A percentile compares a stretch with the other conserved stretches of the same genome.
phyloP scores from a whole-genome alignment of 1,140 invertebrate species.

The Leptopilina clavipes region DNA sequence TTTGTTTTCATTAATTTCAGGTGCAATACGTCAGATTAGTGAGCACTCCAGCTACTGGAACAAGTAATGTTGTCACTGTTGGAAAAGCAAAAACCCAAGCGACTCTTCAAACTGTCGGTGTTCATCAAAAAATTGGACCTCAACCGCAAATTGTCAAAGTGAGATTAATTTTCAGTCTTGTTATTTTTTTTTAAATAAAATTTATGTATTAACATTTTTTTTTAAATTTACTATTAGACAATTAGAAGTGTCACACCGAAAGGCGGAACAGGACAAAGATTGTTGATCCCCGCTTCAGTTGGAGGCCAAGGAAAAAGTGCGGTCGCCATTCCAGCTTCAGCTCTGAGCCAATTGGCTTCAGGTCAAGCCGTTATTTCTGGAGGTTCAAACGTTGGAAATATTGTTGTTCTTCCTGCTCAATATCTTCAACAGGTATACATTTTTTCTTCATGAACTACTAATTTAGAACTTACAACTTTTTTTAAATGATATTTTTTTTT shows the following conservation, averaged over 20 bases:
- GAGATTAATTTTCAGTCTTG: background rate
- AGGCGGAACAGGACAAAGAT: conserved; percentile 62
- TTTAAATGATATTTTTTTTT: too few relatives aligned
- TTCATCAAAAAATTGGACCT: conserved; percentile 69
- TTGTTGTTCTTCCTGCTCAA: conserved; percentile 79
- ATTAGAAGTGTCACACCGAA: conserved; percentile 73
- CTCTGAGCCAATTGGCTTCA: conserved; percentile 73
- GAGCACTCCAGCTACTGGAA: conserved; percentile 72
- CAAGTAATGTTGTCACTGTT: conserved; percentile 71
- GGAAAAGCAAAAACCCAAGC: conserved; percentile 68
- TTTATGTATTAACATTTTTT: conserved; percentile 55
- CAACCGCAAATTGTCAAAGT: conserved; percentile 72
- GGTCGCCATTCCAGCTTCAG: conserved; percentile 71
- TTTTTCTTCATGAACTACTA: background rate
- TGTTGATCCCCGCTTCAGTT: conserved; percentile 72
- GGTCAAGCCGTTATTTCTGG: conserved; percentile 77
- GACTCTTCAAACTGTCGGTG: conserved; percentile 65
- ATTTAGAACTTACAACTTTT: too few relatives aligned
- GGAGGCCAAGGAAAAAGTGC: conserved; percentile 65
- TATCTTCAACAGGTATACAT: conserved; percentile 74
- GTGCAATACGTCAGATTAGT: conserved; percentile 84
- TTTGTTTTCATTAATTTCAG: conserved; percentile 64
- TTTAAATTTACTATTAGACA: too few relatives aligned
- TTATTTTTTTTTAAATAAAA: conserved; percentile 1
- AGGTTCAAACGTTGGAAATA: conserved; percentile 73